Evolutionary conservation across 2,888 invertebrate genomes (phyloP).

Genomic region (Oscheius sp.): DNA sequence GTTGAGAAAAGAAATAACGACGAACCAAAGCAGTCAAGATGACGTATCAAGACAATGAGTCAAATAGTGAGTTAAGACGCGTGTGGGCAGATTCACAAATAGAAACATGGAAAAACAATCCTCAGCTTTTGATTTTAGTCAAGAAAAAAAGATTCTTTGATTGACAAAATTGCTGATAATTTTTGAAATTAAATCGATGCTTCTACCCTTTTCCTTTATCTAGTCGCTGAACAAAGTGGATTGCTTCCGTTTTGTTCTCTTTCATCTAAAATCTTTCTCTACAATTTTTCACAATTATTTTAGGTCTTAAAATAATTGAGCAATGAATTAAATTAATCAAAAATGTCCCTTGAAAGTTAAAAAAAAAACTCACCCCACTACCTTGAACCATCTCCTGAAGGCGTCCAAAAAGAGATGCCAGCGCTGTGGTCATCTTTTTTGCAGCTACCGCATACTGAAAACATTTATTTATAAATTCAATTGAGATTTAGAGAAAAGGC

Average conservation of each 20-base stretch:
- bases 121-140: too few relatives aligned
- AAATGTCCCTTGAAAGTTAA: not conserved
- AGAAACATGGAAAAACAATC: too few relatives aligned
- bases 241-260: not conserved
- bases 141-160: too few relatives aligned
- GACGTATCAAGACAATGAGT: too few relatives aligned
- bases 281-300: too few relatives aligned
- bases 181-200: too few relatives aligned
- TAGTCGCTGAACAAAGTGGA: not conserved
- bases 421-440: conserved; percentile 21
- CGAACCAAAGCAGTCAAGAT: too few relatives aligned
- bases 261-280: not conserved
- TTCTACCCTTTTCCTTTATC: not conserved
- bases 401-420: conserved; percentile 25
- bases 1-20: too few relatives aligned
- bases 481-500: not conserved
- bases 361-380: conserved; percentile 20
- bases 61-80: too few relatives aligned
- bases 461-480: not conserved
- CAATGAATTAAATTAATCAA: too few relatives aligned
- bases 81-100: too few relatives aligned
- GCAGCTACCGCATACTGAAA: conserved; percentile 25
- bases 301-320: not conserved
- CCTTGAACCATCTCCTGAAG: conserved; percentile 31
- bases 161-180: too few relatives aligned